These are phyloP conservation scores for Caradrina clavipalpis DNA, from an alignment of 2,888 invertebrate genomes.

Conservation along the genomic window DNA sequence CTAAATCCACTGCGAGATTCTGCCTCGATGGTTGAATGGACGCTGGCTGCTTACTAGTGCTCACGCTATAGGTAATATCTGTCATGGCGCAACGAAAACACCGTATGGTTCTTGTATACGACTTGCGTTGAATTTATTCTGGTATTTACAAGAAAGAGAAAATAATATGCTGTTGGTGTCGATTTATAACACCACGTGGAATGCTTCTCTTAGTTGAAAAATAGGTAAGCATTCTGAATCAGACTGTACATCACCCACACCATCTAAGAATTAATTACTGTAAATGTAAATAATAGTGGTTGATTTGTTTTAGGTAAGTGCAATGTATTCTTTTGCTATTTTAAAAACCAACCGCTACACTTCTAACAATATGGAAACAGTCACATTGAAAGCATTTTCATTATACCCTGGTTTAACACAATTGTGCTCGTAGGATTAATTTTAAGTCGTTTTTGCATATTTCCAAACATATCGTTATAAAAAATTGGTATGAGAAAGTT, in stretches of 20 bases:
- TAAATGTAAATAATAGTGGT: conserved; percentile 24
- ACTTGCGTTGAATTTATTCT: conserved; percentile 7
- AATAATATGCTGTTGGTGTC: conserved; percentile 6
- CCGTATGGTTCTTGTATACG: conserved; percentile 24
- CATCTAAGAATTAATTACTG: conserved; percentile 1
- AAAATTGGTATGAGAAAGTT: not conserved
- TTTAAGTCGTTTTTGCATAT: not conserved
- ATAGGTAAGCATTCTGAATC: conserved; percentile 16
- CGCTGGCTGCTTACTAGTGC: not conserved
- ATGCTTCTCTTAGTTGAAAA: conserved; percentile 17
- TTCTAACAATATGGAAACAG: not conserved
- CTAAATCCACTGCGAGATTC: not conserved
- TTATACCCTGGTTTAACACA: not conserved
- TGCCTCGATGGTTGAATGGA: conserved; percentile 12
- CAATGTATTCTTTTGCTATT: conserved; percentile 11
- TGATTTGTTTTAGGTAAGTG: conserved; percentile 3
- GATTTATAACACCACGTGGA: conserved; percentile 19
- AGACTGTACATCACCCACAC: conserved; percentile 18
- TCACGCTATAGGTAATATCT: conserved; percentile 24
- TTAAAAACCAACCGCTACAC: conserved; percentile 4
- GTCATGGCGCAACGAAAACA: conserved; percentile 13
- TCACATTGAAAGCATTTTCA: not conserved
- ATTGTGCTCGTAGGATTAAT: not conserved
- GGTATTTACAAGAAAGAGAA: conserved; percentile 23
- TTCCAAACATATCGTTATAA: not conserved